Conservation (phyloP, 2,888 invertebrate species). For the Leptinotarsa juncta region DNA sequence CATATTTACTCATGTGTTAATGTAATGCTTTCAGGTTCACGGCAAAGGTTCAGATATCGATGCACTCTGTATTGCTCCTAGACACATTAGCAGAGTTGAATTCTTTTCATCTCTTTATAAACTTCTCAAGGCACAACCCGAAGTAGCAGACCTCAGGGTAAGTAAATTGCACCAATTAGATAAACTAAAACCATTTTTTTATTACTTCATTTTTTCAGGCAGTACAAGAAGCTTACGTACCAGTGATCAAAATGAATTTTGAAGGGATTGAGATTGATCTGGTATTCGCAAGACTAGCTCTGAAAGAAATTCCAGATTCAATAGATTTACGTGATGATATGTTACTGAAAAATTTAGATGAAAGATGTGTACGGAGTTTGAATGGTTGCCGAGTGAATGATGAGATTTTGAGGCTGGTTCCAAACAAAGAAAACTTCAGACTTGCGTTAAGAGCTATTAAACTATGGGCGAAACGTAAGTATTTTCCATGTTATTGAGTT, state of each 20-base stretch:
- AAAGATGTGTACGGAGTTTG: conserved; percentile 94
- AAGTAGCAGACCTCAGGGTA: too few relatives aligned
- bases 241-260: conserved; percentile 99
- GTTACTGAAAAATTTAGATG: conserved; percentile 94
- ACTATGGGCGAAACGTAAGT: conserved; percentile 92
- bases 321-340: conserved; percentile 91
- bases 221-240: conserved; percentile 98
- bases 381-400: conserved; percentile 99
- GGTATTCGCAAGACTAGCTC: conserved; percentile 92
- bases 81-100: too few relatives aligned
- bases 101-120: too few relatives aligned
- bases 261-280: conserved; percentile 99
- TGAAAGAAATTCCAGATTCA: conserved; percentile 93
- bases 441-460: conserved; percentile 95
- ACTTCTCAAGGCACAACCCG: too few relatives aligned
- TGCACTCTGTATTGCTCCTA: too few relatives aligned
- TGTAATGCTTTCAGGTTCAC: conserved; percentile 61
- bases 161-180: too few relatives aligned
- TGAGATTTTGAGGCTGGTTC: conserved; percentile 95
- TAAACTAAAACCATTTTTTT: too few relatives aligned
- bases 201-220: conserved; percentile 66
- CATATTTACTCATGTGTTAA: too few relatives aligned
- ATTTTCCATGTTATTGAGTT: too few relatives aligned
- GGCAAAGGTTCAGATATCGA: too few relatives aligned
- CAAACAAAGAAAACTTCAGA: conserved; percentile 93